These are phyloP conservation scores for Globodera ellingtonae DNA, from an alignment of 1,140 invertebrate species.

Conservation along the genomic window DNA sequence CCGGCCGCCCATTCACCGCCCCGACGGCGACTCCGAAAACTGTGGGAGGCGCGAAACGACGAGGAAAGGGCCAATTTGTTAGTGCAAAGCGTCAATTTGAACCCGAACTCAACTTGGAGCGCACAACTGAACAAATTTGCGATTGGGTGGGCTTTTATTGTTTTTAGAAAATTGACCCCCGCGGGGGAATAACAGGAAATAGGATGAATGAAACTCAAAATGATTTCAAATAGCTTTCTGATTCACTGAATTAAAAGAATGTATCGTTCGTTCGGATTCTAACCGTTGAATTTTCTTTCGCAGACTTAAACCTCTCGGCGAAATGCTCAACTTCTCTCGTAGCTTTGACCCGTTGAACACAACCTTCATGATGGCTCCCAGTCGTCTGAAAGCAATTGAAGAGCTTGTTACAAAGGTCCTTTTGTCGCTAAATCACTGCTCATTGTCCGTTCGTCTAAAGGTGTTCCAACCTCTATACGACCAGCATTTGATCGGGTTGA, in stretches of 20 bases:
- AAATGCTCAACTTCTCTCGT: slow-evolving; percentile 23
- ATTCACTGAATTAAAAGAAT: too few relatives aligned
- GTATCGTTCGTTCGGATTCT: background rate
- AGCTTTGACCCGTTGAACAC: slow-evolving; percentile 26
- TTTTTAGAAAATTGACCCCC: too few relatives aligned
- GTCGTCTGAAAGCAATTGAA: slow-evolving; percentile 15
- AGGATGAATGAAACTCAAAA: too few relatives aligned
- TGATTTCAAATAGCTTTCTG: too few relatives aligned
- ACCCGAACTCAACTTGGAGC: slow-evolving; percentile 26
- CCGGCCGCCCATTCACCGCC: background rate
- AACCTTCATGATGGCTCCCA: slow-evolving; percentile 25
- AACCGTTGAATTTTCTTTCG: background rate
- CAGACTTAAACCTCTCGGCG: slow-evolving; percentile 21
- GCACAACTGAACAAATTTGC: slow-evolving; percentile 19
- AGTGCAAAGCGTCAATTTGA: slow-evolving; percentile 17
- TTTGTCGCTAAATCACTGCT: background rate
- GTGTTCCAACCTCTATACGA: background rate
- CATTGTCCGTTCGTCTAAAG: background rate
- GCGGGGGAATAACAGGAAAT: too few relatives aligned
- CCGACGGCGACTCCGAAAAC: background rate
- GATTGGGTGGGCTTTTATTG: slow-evolving; percentile 10
- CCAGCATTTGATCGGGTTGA: background rate
- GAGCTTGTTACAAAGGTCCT: slow-evolving; percentile 13
- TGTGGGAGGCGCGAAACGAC: slow-evolving; percentile 15
- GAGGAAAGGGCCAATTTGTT: slow-evolving; percentile 13